phyloP scores from a whole-genome alignment of 2,888 invertebrate species.

The Lasioglossum vierecki region DNA sequence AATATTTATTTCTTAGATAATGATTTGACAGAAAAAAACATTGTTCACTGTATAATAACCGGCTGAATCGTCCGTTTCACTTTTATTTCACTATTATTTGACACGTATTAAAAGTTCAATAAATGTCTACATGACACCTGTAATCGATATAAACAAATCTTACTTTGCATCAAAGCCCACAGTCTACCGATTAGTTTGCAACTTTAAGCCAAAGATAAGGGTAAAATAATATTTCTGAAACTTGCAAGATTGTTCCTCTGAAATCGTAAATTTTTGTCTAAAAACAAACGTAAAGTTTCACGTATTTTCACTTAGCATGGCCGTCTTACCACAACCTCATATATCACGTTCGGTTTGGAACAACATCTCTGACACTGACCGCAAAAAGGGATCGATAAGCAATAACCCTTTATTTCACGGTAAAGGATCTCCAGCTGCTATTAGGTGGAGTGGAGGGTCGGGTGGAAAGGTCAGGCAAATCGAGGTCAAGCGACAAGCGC shows the following conservation, averaged over 20 bases:
- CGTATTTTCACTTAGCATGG: too few relatives aligned
- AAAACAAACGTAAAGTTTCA: too few relatives aligned
- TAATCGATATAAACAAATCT: too few relatives aligned
- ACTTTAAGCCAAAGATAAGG: too few relatives aligned
- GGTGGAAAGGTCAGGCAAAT: slow-evolving; percentile 39
- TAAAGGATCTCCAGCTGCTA: slow-evolving; percentile 8
- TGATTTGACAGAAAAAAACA: background rate
- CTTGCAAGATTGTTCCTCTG: too few relatives aligned
- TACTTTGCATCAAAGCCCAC: too few relatives aligned
- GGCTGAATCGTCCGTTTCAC: background rate
- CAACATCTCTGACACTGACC: background rate
- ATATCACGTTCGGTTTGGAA: background rate
- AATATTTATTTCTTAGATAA: background rate
- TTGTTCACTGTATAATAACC: background rate
- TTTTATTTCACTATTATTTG: background rate
- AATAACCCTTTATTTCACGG: background rate
- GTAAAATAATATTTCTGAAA: too few relatives aligned
- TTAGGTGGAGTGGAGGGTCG: background rate
- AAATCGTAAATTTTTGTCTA: too few relatives aligned
- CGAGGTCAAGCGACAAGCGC: slow-evolving; percentile 48
- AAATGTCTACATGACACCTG: too few relatives aligned
- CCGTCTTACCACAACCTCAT: too few relatives aligned
- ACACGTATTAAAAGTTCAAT: too few relatives aligned
- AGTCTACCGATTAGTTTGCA: too few relatives aligned
- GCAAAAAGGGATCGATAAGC: background rate